A percentile compares a stretch with the other conserved stretches of the same genome.
Evolutionary conservation across 2,888 invertebrate species (phyloP).

Genomic region (Tachina fera): DNA sequence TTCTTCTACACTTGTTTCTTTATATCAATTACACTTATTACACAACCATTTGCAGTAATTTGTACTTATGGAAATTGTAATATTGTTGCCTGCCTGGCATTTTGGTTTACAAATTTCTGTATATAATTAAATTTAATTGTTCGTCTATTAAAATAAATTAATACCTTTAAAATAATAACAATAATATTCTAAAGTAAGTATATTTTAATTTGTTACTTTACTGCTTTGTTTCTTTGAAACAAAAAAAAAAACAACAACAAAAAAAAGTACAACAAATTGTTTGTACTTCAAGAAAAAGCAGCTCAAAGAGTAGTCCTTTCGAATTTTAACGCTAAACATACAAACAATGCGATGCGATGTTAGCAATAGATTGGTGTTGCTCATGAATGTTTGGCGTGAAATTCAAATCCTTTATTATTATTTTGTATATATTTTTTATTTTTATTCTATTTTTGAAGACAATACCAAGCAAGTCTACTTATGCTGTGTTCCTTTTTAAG

Average conservation of each 20-base stretch:
- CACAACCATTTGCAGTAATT: constrained; percentile 29
- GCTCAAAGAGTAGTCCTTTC: too few species aligned
- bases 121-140: constrained; percentile 70
- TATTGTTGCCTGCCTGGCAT: constrained; percentile 24
- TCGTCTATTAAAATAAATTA: constrained; percentile 65
- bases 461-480: not conserved
- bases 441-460: not conserved
- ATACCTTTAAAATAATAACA: constrained; percentile 65
- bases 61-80: constrained; percentile 25
- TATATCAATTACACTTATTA: constrained; percentile 24
- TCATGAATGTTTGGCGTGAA: not conserved
- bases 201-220: constrained; percentile 31
- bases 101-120: constrained; percentile 44
- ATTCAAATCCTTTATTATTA: not conserved
- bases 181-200: constrained; percentile 46
- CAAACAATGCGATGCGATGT: too few species aligned
- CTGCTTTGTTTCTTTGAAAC: constrained; percentile 15
- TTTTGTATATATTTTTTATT: not conserved
- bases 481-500: not conserved
- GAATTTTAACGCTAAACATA: too few species aligned
- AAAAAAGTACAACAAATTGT: constrained; percentile 9
- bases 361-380: not conserved
- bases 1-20: not conserved
- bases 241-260: constrained; percentile 17
- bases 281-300: not conserved